Conservation (phyloP, 2,797 vertebrate genomes). For the Phataginus tricuspis region DNA sequence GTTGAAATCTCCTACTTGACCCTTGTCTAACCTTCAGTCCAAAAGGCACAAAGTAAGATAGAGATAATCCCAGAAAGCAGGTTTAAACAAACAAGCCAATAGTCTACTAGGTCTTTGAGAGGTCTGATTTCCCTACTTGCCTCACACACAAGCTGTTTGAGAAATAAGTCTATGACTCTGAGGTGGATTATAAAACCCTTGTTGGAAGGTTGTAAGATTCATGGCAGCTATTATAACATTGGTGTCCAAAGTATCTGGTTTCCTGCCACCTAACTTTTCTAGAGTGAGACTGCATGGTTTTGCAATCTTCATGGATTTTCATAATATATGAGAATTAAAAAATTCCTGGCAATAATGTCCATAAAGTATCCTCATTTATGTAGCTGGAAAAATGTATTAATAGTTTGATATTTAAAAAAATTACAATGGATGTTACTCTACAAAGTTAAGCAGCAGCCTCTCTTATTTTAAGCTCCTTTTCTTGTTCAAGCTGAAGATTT, state of each 20-base stretch:
- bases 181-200: neutral
- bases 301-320: neutral
- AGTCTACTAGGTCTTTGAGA: slow-evolving; percentile 62
- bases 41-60: slow-evolving; percentile 81
- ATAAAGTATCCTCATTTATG: neutral
- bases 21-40: slow-evolving; percentile 84
- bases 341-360: neutral
- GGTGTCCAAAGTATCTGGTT: neutral
- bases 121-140: slow-evolving; percentile 59
- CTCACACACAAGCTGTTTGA: slow-evolving; percentile 24
- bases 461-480: neutral
- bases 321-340: neutral
- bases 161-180: slow-evolving; percentile 44
- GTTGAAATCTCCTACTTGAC: slow-evolving; percentile 88
- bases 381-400: neutral
- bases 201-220: neutral
- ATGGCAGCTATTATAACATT: neutral
- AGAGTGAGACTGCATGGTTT: neutral
- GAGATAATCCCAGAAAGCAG: slow-evolving; percentile 85
- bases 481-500: neutral
- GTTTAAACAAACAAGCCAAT: slow-evolving; percentile 86
- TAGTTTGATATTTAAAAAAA: neutral
- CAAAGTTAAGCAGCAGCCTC: neutral
- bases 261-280: neutral
- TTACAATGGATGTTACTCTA: neutral